Conservation (phyloP, 1,140 invertebrate genomes). For the Trichoplusia ni region DNA sequence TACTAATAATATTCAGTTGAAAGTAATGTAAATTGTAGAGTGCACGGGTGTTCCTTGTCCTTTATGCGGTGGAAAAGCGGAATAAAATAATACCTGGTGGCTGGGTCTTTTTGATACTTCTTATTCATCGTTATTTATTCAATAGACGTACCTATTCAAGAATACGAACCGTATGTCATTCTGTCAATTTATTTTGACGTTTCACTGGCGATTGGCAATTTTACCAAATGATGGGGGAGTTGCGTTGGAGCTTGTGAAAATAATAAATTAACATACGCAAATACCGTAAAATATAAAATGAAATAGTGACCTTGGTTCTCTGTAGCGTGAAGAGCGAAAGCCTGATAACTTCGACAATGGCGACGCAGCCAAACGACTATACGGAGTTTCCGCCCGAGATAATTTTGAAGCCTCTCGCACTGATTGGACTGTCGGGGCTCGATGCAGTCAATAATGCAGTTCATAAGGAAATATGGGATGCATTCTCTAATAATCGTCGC, state of each 20-base stretch:
- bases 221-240: constrained; percentile 53
- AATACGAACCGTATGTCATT: no score
- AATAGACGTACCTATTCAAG: no score
- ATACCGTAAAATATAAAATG: constrained; percentile 41
- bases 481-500: constrained; percentile 91
- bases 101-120: no score
- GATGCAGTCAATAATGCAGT: constrained; percentile 92
- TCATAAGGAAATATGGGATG: constrained; percentile 96
- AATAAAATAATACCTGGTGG: no score
- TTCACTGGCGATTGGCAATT: constrained; percentile 40
- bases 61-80: no score
- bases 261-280: constrained; percentile 36
- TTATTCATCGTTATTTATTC: no score
- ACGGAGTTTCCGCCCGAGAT: constrained; percentile 89
- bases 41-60: no score
- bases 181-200: constrained; percentile 29
- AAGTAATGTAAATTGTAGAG: no score
- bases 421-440: constrained; percentile 93
- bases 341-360: constrained; percentile 50
- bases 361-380: constrained; percentile 78
- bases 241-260: constrained; percentile 47
- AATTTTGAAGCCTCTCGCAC: constrained; percentile 89
- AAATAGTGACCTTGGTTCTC: constrained; percentile 33
- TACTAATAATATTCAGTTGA: no score
- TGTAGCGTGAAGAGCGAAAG: background rate